Base-by-base conservation (phyloP, 2,113 vertebrate genomes). In the Sprattus sprattus region DNA sequence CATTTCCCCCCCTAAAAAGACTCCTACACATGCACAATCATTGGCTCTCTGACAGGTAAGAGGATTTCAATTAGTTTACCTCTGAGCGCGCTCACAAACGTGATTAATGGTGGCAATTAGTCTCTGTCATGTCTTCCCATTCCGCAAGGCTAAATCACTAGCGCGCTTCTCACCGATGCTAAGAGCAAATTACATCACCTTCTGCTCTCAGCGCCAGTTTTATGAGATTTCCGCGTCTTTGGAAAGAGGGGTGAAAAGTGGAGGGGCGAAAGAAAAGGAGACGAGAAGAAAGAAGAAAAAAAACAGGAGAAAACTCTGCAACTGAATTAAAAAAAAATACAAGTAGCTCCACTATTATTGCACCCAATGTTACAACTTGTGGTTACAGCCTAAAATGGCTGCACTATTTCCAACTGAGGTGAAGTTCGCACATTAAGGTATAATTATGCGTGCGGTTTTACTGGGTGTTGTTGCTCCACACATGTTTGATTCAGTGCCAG, bases 51-150 rank as follows among this genome's bases (percentile, higher is more conserved):
- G 93, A 94, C 93, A 95, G 92, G 92, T 91, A 93, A 93, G 93
- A 94, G 93, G 94, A 93, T 95, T 95, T 95, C 92, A 94, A 94
- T 95, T 93, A 94, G 93, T 94, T 95, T 95, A 95, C 93, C 94
- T 94, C 93, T 71, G 93, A 93, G 91, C 87, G 88, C 90, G 89
- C 89, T 90, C 91, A 86, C 88, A 95, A 93, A 93, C 87, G 90
- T 95, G 95, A 96, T 95, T 95, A 96, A 96, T 95, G 93, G 95
- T 94, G 91, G 95, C 92, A 95, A 96, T 96, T 95, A 95, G 94
- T 96, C 95, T 95, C 93, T 95, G 95, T 95, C 94, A 95, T 93
- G 93, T 94, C 94, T 93, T 93, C 91, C 87, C 93, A 93, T 88
- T 92, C 90, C 90, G 90, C 85, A 89, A 88, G 88, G 92, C 32